phyloP scores from a whole-genome alignment of 2,113 vertebrate species.

The Poicephalus gulielmi region DNA sequence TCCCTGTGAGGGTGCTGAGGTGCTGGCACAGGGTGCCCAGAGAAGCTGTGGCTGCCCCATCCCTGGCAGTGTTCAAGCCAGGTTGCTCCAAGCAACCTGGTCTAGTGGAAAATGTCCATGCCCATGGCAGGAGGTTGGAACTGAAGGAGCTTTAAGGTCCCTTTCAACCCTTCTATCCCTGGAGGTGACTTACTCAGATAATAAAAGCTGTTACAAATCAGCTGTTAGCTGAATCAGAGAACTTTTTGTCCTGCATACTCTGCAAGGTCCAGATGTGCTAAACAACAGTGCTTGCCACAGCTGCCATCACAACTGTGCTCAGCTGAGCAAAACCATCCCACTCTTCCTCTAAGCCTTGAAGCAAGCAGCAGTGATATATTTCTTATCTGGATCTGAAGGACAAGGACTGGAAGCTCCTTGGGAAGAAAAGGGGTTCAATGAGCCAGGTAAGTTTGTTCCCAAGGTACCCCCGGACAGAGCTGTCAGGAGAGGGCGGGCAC shows the following conservation, averaged over 20 bases:
- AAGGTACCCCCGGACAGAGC: not conserved
- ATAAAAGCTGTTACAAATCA: not conserved
- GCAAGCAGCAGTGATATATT: not conserved
- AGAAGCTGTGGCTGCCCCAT: too few relatives aligned
- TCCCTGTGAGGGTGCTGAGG: not conserved
- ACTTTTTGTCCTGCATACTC: not conserved
- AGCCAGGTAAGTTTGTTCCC: not conserved
- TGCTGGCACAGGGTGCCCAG: too few relatives aligned
- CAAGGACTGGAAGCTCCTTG: not conserved
- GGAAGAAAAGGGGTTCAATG: not conserved
- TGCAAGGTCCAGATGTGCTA: not conserved
- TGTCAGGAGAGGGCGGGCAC: not conserved
- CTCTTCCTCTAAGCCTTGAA: not conserved
- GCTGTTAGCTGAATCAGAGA: not conserved
- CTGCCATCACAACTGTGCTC: not conserved
- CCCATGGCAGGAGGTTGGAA: not conserved
- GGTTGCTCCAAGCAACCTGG: not conserved
- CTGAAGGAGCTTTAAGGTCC: not conserved
- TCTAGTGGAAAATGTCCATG: not conserved
- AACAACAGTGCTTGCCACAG: not conserved
- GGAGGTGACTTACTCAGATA: accelerated
- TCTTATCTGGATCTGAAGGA: not conserved
- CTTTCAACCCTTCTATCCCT: not conserved
- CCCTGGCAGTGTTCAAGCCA: not conserved
- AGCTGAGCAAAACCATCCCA: not conserved